Percentiles rank a stretch among this genome's conserved stretches.
phyloP scores from a whole-genome alignment of 2,888 invertebrate genomes.

The Acleris holmiana region DNA sequence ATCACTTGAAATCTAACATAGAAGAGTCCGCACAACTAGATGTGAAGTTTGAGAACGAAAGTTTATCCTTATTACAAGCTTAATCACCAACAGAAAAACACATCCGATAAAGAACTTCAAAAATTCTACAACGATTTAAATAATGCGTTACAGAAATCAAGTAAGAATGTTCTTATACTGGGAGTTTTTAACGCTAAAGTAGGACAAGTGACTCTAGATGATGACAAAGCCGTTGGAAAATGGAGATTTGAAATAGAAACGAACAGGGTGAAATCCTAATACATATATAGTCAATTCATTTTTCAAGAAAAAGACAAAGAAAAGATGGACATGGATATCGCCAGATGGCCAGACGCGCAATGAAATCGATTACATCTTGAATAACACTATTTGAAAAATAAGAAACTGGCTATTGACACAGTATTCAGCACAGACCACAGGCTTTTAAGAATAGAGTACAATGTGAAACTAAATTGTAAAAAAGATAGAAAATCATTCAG shows the following conservation, averaged over 20 bases:
- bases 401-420: background rate
- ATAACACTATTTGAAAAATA: background rate
- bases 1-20: slow-evolving; percentile 2
- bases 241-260: background rate
- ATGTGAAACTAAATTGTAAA: background rate
- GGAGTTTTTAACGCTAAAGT: background rate
- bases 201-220: background rate
- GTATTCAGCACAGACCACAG: background rate
- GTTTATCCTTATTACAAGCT: slow-evolving; percentile 4
- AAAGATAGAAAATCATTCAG: too few species aligned
- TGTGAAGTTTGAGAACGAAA: background rate
- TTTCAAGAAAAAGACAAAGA: slow-evolving; percentile 1
- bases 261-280: slow-evolving; percentile 1
- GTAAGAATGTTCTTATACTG: background rate
- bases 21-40: slow-evolving; percentile 1
- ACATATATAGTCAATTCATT: background rate
- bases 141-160: slow-evolving; percentile 1
- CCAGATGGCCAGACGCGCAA: background rate
- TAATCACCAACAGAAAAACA: slow-evolving; percentile 19
- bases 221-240: background rate
- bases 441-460: background rate
- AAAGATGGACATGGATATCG: slow-evolving; percentile 16
- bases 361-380: slow-evolving; percentile 4
- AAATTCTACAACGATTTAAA: slow-evolving; percentile 16
- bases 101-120: slow-evolving; percentile 1